These are phyloP conservation scores for mouse (Mus musculus) DNA, from an alignment of 2,113 vertebrate genomes.

Conservation along the genomic window GRCm39 chr13:110697501-110698000, in stretches of 20 bases:
- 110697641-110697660: no score
- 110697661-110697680: background rate
- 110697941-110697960: background rate
- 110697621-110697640: background rate
- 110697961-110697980: background rate
- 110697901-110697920: background rate
- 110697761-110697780: background rate
- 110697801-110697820: accelerated
- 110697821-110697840: background rate
- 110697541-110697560: no score
- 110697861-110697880: background rate
- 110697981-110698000: background rate
- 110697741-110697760: background rate
- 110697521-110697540: background rate
- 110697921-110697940: background rate
- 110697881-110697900: background rate
- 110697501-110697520: no score
- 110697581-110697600: accelerated
- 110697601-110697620: background rate
- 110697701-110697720: background rate
- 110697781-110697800: background rate
- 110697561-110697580: background rate
- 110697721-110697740: background rate
- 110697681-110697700: background rate
- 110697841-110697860: background rate